Percentiles rank a stretch among this genome's conserved stretches.
These are phyloP conservation scores for Calycopis cecrops DNA, from an alignment of 1,140 invertebrate species.

Conservation along the genomic window DNA sequence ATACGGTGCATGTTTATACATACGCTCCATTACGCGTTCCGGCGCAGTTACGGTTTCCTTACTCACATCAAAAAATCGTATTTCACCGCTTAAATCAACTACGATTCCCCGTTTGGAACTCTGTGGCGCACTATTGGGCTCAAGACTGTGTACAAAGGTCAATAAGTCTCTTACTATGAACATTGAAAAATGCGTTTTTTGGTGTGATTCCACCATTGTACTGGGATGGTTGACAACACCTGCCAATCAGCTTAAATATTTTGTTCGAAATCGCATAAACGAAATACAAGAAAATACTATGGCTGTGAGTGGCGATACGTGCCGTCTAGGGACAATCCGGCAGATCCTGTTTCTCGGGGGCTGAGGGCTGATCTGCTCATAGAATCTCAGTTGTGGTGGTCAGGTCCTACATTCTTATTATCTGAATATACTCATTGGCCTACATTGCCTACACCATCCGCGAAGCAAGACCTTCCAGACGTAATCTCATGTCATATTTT, in stretches of 20 bases:
- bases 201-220: constrained; percentile 2
- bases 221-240: not conserved
- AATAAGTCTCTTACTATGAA: not conserved
- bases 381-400: constrained; percentile 3
- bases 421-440: not conserved
- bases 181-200: not conserved
- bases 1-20: not conserved
- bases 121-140: not conserved
- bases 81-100: not conserved
- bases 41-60: not conserved
- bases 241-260: constrained; percentile 2
- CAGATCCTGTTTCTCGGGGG: too few species aligned
- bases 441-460: not conserved
- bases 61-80: not conserved
- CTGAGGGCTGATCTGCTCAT: not conserved
- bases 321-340: too few species aligned
- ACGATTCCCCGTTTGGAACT: constrained; percentile 6
- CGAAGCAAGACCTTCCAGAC: not conserved
- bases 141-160: not conserved
- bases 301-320: too few species aligned
- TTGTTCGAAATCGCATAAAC: constrained; percentile 1
- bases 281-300: not conserved
- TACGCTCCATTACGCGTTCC: not conserved
- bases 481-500: not conserved
- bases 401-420: not conserved